Base-by-base conservation (phyloP, 2,888 invertebrate species). In the Dione juno region DNA sequence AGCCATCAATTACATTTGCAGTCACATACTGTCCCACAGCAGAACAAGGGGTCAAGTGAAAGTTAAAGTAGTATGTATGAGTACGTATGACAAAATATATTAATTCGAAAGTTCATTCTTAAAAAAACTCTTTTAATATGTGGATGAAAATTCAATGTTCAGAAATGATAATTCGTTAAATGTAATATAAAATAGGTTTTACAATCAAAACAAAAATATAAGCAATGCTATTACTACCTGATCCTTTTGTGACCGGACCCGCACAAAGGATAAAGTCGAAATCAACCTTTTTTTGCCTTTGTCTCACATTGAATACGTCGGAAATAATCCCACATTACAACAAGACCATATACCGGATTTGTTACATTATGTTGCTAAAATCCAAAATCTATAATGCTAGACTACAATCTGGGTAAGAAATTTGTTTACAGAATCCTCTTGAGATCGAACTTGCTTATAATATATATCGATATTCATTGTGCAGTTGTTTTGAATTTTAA, bases 361-460 rank as follows among this genome's bases (percentile, higher is more conserved):
- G 77, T 83, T 82, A 82, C 81, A 84, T 81, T 81, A 79, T 79
- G 81, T 81, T 81, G 81, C 81, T 84, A 83, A 84, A 89, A 88
- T 86, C 88, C 87, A 88, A 89, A 89, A 89, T 89, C 90, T 89
- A 90, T 90, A 90, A 85, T 82, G 85, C 83, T 87, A 86, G 86
- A 85, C 84, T 83, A 85, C 84, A 83, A 88, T 87, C 84, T 83
- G 84, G 82, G 82, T 81, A 85, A 85, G 82, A 85, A 86, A 86
- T 88, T 84, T 84, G 85, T 88, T 87, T 88, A 82, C 84, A 80
- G 79, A 82, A 81, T 84, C 79, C 77, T 74, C 71, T 74, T 66
- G 45, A 69, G 67, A 69, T 48, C 79, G 81, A 75, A 72, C 65
- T 43, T 66, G 78, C 73, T 63, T 57, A 64, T 59, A 65, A 72